Evolutionary conservation across 2,888 invertebrate genomes (phyloP).

Genomic region (Agonopterix arenella): DNA sequence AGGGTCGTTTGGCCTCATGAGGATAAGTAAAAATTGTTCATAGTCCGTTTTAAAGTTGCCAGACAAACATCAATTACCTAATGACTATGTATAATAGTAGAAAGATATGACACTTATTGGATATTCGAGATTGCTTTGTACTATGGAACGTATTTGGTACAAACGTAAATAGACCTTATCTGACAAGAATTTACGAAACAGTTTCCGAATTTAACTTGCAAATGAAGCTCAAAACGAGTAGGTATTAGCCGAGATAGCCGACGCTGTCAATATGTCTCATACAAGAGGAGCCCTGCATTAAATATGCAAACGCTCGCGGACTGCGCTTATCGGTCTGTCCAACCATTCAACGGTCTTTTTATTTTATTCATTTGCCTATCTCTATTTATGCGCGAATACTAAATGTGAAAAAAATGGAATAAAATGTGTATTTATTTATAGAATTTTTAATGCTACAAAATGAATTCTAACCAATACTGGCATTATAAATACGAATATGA

Average conservation of each 20-base stretch:
- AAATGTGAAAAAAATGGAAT: no score
- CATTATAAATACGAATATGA: no score
- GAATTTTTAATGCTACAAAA: no score
- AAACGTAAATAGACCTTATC: neutral
- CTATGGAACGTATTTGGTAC: neutral
- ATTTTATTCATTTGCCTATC: conserved; percentile 3
- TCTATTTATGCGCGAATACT: neutral
- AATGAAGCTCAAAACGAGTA: conserved; percentile 3
- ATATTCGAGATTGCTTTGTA: neutral
- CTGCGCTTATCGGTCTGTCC: conserved; percentile 6
- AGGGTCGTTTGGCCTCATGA: no score
- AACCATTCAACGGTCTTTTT: neutral
- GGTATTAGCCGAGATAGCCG: conserved; percentile 9
- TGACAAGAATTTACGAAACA: neutral
- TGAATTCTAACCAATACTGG: no score
- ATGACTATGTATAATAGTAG: no score
- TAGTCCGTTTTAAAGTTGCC: no score
- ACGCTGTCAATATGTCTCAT: conserved; percentile 14
- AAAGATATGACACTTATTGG: no score
- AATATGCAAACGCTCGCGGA: conserved; percentile 7
- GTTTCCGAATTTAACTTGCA: conserved; percentile 8
- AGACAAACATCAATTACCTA: no score
- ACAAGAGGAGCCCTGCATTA: neutral
- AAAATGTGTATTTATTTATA: no score
- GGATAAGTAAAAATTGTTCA: no score